Percentiles rank a stretch among this genome's conserved stretches.
phyloP scores from a whole-genome alignment of 2,113 vertebrate species.

The Myocastor coypus region DNA sequence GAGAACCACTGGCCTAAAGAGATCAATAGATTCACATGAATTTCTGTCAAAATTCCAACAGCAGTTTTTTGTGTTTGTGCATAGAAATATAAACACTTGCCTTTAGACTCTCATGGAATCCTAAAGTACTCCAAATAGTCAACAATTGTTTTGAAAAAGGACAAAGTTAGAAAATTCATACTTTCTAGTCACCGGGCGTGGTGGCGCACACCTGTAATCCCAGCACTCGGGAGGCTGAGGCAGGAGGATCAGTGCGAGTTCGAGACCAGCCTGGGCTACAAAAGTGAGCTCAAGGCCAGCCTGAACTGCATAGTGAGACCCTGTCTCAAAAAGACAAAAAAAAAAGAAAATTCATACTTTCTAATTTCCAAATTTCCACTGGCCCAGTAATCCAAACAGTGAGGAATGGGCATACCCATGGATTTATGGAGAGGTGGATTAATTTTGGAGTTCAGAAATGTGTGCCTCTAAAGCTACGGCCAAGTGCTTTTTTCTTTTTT shows the following conservation, averaged over 20 bases:
- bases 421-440: background rate
- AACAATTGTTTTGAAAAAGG: constrained; percentile 23
- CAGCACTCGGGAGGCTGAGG: too few species aligned
- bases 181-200: too few species aligned
- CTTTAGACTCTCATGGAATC: background rate
- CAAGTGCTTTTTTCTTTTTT: background rate
- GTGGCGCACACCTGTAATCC: too few species aligned
- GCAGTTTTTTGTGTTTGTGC: background rate
- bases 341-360: background rate
- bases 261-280: too few species aligned
- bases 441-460: background rate
- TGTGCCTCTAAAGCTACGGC: background rate
- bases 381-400: background rate
- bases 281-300: too few species aligned
- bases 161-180: background rate
- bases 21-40: background rate
- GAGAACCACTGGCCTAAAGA: too few species aligned
- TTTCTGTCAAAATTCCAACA: constrained; percentile 23
- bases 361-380: constrained; percentile 10
- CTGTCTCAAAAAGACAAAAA: too few species aligned
- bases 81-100: background rate
- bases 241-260: too few species aligned
- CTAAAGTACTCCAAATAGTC: background rate
- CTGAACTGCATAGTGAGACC: too few species aligned
- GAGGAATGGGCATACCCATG: background rate